phyloP scores from a whole-genome alignment of 1,140 invertebrate genomes.

The Augochlora pura region DNA sequence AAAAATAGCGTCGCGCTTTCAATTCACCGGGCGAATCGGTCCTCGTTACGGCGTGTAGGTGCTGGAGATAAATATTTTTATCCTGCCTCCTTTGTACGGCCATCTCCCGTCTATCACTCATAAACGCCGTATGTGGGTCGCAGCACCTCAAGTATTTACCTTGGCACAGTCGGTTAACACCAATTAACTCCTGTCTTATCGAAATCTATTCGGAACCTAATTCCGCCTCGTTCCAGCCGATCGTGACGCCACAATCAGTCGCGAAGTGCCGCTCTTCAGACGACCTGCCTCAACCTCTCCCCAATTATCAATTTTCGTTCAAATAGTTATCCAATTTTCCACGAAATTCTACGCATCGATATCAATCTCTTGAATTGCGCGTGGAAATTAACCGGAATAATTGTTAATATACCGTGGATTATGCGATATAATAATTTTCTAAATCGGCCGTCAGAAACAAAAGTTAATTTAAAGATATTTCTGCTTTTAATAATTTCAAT shows the following conservation, averaged over 20 bases:
- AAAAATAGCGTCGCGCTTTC: neutral
- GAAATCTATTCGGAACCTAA: slow-evolving; percentile 54
- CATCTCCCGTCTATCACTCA: neutral
- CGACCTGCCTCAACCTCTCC: neutral
- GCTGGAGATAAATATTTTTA: slow-evolving; percentile 6
- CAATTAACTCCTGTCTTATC: slow-evolving; percentile 61
- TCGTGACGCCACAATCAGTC: neutral
- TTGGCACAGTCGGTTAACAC: slow-evolving; percentile 58
- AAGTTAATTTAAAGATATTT: no score
- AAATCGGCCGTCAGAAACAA: no score
- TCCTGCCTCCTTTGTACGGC: neutral
- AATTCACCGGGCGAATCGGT: slow-evolving; percentile 1
- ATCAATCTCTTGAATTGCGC: no score
- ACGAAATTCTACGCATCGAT: no score
- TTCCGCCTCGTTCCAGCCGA: neutral
- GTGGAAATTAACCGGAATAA: no score
- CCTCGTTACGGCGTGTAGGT: neutral
- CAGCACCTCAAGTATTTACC: slow-evolving; percentile 35
- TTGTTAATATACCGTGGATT: no score
- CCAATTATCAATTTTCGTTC: neutral
- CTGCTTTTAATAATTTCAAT: no score
- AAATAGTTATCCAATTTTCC: no score
- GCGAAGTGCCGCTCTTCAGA: neutral
- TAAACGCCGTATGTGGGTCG: slow-evolving; percentile 21
- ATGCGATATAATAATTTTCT: no score